These are phyloP conservation scores for Drosophila takahashii DNA, from an alignment of 1,140 invertebrate genomes.

Conservation along the genomic window DNA sequence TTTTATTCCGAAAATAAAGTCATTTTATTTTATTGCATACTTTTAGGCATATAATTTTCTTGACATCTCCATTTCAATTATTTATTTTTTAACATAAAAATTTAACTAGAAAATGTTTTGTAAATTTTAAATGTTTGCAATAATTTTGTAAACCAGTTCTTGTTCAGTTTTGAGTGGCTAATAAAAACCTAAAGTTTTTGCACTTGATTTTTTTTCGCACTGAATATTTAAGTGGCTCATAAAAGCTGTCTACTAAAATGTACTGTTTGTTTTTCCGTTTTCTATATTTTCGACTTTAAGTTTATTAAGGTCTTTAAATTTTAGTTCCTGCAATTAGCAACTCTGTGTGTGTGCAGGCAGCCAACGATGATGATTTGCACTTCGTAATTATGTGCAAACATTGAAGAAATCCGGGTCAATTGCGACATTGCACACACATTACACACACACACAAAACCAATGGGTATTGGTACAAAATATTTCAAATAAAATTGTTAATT, in stretches of 20 bases:
- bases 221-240: not conserved
- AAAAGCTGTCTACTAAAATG: not conserved
- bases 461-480: slow-evolving; percentile 17
- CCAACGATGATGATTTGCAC: slow-evolving; percentile 34
- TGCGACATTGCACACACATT: slow-evolving; percentile 2
- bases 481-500: slow-evolving; percentile 49
- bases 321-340: slow-evolving; percentile 19
- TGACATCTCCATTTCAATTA: too few species aligned
- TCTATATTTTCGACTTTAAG: not conserved
- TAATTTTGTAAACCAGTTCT: too few species aligned
- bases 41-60: too few species aligned
- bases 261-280: not conserved
- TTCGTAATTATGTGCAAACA: slow-evolving; percentile 34
- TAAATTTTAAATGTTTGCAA: too few species aligned
- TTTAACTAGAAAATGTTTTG: too few species aligned
- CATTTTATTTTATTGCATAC: too few species aligned
- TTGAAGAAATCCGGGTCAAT: slow-evolving; percentile 27
- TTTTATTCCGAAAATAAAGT: too few species aligned
- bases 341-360: slow-evolving; percentile 15
- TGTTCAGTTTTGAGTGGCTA: not conserved
- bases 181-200: not conserved
- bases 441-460: not conserved
- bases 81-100: too few species aligned
- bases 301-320: not conserved
- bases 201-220: not conserved